phyloP scores from a whole-genome alignment of 1,140 invertebrate genomes.

The Bombus breviceps region DNA sequence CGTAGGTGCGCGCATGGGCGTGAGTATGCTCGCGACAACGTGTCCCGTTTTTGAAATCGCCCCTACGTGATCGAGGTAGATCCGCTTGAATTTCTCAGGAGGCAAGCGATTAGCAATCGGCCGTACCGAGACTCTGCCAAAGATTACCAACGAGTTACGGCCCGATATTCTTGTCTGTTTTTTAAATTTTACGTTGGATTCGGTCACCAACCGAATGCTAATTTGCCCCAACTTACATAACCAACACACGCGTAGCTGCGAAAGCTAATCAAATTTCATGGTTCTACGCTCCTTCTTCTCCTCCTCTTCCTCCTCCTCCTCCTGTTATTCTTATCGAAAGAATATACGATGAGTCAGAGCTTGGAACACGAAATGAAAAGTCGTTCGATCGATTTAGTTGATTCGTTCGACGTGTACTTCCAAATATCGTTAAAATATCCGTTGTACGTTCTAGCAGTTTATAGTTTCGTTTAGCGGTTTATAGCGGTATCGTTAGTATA shows the following conservation, averaged over 20 bases:
- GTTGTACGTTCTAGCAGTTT: too few species aligned
- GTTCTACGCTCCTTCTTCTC: too few species aligned
- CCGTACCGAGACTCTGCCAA: slow-evolving; percentile 35
- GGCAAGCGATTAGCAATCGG: slow-evolving; percentile 45
- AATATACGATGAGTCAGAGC: too few species aligned
- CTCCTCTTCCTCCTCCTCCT: too few species aligned
- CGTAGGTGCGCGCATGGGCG: slow-evolving; percentile 72
- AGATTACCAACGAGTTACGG: slow-evolving; percentile 50
- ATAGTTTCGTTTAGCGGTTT: too few species aligned
- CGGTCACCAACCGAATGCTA: slow-evolving; percentile 34
- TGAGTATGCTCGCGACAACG: slow-evolving; percentile 66
- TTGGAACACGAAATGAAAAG: too few species aligned
- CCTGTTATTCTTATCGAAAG: too few species aligned
- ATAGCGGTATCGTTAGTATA: too few species aligned
- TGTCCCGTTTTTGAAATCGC: slow-evolving; percentile 77
- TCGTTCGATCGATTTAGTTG: too few species aligned
- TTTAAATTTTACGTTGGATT: slow-evolving; percentile 27
- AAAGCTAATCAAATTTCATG: slow-evolving; percentile 10
- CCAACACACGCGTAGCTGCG: not conserved
- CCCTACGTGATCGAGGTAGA: slow-evolving; percentile 74
- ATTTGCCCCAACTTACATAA: slow-evolving; percentile 23
- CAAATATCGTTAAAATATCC: too few species aligned
- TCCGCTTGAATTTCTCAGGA: slow-evolving; percentile 49
- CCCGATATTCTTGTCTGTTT: slow-evolving; percentile 29
- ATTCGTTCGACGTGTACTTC: too few species aligned